Percentiles rank a stretch among this genome's conserved stretches.
Evolutionary conservation across 1,140 invertebrate genomes (phyloP).

Genomic region (Eulimnadia texana): DNA sequence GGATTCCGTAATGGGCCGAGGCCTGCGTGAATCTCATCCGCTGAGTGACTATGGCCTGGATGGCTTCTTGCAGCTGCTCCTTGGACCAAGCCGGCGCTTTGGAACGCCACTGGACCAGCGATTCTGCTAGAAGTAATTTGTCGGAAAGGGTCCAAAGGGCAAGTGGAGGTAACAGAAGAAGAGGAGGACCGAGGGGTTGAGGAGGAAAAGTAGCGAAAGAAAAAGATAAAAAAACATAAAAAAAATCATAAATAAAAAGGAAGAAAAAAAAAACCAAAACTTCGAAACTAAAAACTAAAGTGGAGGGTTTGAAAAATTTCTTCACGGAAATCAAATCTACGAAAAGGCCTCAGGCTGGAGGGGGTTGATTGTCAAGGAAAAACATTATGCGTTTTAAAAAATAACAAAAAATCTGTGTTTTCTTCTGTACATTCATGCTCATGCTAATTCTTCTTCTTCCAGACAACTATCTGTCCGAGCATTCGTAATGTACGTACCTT

Average conservation of each 20-base stretch:
- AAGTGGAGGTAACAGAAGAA: neutral
- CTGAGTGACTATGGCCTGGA: conserved; percentile 55
- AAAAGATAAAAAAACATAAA: conserved; percentile 5
- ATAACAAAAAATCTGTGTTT: too few species aligned
- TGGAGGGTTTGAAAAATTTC: neutral
- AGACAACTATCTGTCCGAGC: too few species aligned
- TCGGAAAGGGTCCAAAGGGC: too few species aligned
- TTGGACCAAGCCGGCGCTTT: conserved; percentile 61
- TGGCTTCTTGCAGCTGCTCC: conserved; percentile 54
- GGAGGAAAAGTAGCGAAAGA: neutral
- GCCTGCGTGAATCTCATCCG: conserved; percentile 61
- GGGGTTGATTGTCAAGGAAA: neutral
- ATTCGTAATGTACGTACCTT: too few species aligned
- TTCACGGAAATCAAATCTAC: neutral
- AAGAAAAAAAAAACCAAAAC: neutral
- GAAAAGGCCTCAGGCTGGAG: neutral
- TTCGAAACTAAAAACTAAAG: neutral
- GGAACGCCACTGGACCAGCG: conserved; percentile 27
- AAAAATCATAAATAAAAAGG: conserved; percentile 4
- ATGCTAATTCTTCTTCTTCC: too few species aligned
- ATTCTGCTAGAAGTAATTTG: too few species aligned
- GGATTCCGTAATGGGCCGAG: conserved; percentile 50
- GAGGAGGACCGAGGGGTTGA: neutral
- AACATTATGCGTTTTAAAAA: too few species aligned
- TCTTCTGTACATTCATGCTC: too few species aligned